A percentile compares a stretch with the other conserved stretches of the same genome.
These are phyloP conservation scores for Mesorhabditis sp. DNA, from an alignment of 2,888 invertebrate genomes.

Conservation along the genomic window DNA sequence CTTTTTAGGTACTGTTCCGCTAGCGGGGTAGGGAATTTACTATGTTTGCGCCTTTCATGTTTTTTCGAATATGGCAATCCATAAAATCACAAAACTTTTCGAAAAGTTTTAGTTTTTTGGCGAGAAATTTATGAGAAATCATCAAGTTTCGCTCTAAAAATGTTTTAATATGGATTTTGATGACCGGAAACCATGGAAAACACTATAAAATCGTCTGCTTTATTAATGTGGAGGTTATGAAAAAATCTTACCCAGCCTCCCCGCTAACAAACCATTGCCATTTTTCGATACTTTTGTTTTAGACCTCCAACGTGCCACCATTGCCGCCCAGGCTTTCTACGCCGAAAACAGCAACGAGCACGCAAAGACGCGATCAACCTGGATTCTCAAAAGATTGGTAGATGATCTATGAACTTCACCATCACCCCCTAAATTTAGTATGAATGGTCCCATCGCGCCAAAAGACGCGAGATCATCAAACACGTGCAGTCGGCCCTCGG, in stretches of 20 bases:
- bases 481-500: constrained; percentile 55
- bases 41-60: no score
- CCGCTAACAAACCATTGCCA: no score
- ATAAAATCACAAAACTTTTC: constrained; percentile 6
- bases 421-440: constrained; percentile 58
- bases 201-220: no score
- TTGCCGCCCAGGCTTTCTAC: constrained; percentile 57
- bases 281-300: constrained; percentile 13
- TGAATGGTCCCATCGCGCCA: constrained; percentile 63
- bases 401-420: constrained; percentile 8
- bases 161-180: no score
- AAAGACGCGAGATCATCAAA: constrained; percentile 54
- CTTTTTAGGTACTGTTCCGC: constrained; percentile 1
- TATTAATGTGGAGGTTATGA: no score
- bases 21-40: no score
- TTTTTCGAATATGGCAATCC: not conserved
- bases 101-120: no score
- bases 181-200: no score
- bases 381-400: constrained; percentile 56
- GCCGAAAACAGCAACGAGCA: constrained; percentile 45
- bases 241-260: no score
- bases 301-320: constrained; percentile 57
- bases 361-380: constrained; percentile 49
- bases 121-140: no score
- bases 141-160: no score